Conservation (phyloP, 2,888 invertebrate species). For the Rotaria socialis region DNA sequence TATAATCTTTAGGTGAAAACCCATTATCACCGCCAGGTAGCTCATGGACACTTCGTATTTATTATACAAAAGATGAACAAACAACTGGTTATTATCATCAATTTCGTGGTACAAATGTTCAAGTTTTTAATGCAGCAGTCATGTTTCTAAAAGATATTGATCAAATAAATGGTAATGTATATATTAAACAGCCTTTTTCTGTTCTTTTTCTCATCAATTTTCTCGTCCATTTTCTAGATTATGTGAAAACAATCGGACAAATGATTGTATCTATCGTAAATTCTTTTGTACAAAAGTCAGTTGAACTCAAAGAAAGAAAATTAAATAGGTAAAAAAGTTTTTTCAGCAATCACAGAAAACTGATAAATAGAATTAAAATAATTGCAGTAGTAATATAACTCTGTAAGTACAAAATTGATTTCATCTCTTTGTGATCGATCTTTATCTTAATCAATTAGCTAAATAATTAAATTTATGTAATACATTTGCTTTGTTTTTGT, state of each 20-base stretch:
- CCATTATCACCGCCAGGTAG: neutral
- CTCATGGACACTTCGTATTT: slow-evolving; percentile 6
- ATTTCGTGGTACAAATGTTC: slow-evolving; percentile 21
- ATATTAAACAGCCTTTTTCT: no score
- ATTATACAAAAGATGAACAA: slow-evolving; percentile 6
- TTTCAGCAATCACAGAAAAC: neutral
- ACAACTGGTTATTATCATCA: slow-evolving; percentile 27
- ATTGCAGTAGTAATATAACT: neutral
- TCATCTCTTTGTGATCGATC: neutral
- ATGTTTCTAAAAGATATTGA: neutral
- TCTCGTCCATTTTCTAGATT: neutral
- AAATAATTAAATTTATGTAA: neutral
- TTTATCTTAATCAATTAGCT: no score
- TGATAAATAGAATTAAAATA: neutral
- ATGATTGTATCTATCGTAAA: neutral
- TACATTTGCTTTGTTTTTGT: neutral
- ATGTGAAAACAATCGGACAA: neutral
- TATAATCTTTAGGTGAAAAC: neutral
- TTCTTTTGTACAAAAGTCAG: neutral
- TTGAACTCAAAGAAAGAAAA: neutral
- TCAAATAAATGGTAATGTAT: neutral
- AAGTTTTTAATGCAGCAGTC: neutral
- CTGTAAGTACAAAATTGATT: neutral
- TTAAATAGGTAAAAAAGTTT: neutral
- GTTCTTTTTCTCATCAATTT: neutral